Evolutionary conservation across 2,888 invertebrate genomes (phyloP).

Genomic region (Hylaea fasciaria): DNA sequence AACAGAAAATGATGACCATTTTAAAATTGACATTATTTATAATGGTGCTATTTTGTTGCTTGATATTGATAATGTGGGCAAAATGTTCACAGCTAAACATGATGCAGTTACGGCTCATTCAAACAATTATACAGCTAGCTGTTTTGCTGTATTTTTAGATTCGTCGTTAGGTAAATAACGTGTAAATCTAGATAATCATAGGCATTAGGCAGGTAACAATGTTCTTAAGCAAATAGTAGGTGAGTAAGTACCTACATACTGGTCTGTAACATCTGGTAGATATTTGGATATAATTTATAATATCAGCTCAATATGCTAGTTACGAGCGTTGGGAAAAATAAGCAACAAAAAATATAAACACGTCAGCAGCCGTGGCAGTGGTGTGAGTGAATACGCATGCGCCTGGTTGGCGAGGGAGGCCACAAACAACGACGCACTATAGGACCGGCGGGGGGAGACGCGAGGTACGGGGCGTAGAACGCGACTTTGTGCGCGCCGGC

Average conservation of each 20-base stretch:
- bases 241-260: too few species aligned
- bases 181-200: constrained; percentile 12
- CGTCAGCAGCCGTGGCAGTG: constrained; percentile 71
- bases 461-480: constrained; percentile 50
- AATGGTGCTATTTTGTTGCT: not conserved
- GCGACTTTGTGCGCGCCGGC: constrained; percentile 62
- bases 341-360: constrained; percentile 80
- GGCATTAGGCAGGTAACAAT: too few species aligned
- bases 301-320: constrained; percentile 31
- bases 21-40: constrained; percentile 7
- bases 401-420: constrained; percentile 67
- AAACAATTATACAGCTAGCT: constrained; percentile 29
- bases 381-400: constrained; percentile 78
- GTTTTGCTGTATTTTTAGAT: constrained; percentile 13
- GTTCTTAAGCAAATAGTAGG: not conserved
- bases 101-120: constrained; percentile 31
- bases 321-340: constrained; percentile 61
- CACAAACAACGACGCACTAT: constrained; percentile 63
- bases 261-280: constrained; percentile 18
- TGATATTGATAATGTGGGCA: constrained; percentile 23
- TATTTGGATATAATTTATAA: constrained; percentile 8
- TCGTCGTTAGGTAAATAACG: constrained; percentile 11
- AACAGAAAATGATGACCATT: not conserved
- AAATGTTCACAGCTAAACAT: constrained; percentile 25
- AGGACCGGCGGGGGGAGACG: constrained; percentile 53